These are phyloP conservation scores for Serrognathus titanus DNA, from an alignment of 2,888 invertebrate genomes.

Conservation along the genomic window DNA sequence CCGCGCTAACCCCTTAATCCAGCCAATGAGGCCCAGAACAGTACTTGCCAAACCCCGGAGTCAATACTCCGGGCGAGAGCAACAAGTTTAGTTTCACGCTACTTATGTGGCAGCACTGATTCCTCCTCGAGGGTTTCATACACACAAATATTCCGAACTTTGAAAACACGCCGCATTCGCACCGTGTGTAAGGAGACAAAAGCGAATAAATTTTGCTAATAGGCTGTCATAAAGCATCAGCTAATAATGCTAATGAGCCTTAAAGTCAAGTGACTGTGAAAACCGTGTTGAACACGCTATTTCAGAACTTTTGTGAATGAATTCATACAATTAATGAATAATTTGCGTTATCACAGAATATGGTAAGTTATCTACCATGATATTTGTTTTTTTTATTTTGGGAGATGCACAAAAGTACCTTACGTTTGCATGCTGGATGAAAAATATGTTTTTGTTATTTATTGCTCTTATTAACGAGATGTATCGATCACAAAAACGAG, in stretches of 20 bases:
- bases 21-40: constrained; percentile 34
- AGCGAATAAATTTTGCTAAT: background rate
- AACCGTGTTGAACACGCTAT: background rate
- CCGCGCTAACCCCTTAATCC: constrained; percentile 25
- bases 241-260: no score
- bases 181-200: no score
- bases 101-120: constrained; percentile 24
- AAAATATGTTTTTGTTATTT: background rate
- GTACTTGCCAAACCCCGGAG: constrained; percentile 32
- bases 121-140: background rate
- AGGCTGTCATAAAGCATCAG: no score
- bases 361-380: background rate
- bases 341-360: background rate
- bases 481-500: background rate
- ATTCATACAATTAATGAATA: background rate
- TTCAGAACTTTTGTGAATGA: background rate
- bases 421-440: background rate
- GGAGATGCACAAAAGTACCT: background rate
- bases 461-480: background rate
- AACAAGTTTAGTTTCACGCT: constrained; percentile 38
- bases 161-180: background rate
- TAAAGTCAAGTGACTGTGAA: background rate
- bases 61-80: constrained; percentile 37
- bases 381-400: background rate
- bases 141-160: background rate